Base-by-base conservation (phyloP, 2,797 vertebrate genomes). In the Manis pentadactyla region DNA sequence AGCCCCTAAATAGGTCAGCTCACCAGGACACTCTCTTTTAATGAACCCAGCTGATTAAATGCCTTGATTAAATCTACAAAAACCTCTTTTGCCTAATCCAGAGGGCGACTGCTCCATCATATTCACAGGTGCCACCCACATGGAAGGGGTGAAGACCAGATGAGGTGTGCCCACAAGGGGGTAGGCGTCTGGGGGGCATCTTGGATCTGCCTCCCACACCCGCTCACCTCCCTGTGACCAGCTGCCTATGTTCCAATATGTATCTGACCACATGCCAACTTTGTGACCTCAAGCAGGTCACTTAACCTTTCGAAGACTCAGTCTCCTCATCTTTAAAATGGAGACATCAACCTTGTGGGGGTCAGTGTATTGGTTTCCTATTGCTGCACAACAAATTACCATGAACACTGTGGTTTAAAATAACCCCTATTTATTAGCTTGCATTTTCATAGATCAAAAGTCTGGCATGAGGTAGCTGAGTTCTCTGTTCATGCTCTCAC, bases 31-130 rank as follows among this genome's bases (percentile, higher is more conserved):
- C 18, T 91, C 42, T 84, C 39, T 88, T 83, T 73, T 93, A 94
- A 85, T 66, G 34, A 94, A 46, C 9, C 8, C 59, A 74, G 49
- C 49, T 34, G 55, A 85, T 75, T 81, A 71, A 95, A 96, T 84
- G 53, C 5, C 34, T 96, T 85, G 53, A 74, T 42, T 92, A 42
- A 12, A 85, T 71, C 17, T 91, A n/a, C 29, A 53, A 78, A 84
- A 93, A 81, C 85, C 79, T 87, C 4, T 93, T 91, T 82, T 23
- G 31, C 61, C 18, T 82, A 51, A 74, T 63, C 64, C 5, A 57
- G 61, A 18, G 2, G 42, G 17, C 42, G 25, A 68, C 1, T 37
- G 18, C 10, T 1, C n/a, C 39, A 71, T 73, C 34, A 31, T 51
- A 61, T 74, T 53, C 18, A 25, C 23, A 71, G 64, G 27, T 23